Base-by-base conservation (phyloP, 53 echinoderm and acorn worm genomes). In the Antedon mediterranea region DNA sequence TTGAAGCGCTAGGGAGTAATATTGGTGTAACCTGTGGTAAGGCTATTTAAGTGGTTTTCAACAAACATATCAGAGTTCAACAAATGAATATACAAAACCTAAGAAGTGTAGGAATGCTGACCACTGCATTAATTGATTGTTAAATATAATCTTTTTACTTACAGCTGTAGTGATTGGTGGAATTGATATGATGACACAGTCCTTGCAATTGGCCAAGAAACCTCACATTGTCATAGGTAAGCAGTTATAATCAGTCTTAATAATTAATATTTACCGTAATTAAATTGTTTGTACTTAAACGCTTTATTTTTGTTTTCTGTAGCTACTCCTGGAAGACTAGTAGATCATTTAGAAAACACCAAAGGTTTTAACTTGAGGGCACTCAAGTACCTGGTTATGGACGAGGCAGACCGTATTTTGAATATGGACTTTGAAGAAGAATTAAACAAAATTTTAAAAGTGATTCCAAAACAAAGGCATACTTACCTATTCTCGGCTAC, bases 381-480 rank as follows among this genome's bases (percentile, higher is more conserved):
- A 30, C 73, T 98, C 29, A 98, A 98, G 81, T 98, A 88, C 71
- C 77, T 92, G 88, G 98, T 97, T 23, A 92, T 97, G 97, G 97
- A 97, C 75, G 97, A 97, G 80, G 97, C 97, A 15, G 97, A 97
- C 78, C 73, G 97, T 31, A 97, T 97, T 75, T 77, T 97, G 28
- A 92, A 97, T 83, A 97, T 97, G 97, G 97, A 97, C 72, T 97
- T 97, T 90, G 97, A 92, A 75, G 82, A 82, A 13, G 97, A 97
- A 78, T 42, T 97, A 31, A 88, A 97, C 73, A 97, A 97, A 79
- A 97, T 97, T 30, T 44, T 97, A 31, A 97, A 97, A 73, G 97
- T 97, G 18, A 89, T 97, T 43, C 92, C 97, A 8, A 89, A 83
- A 72, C 85, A 97, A 78, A 91, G 95, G 73, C 73, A 88, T 73